These are phyloP conservation scores for Microhierax caerulescens DNA, from an alignment of 2,797 vertebrate species.

Conservation along the genomic window DNA sequence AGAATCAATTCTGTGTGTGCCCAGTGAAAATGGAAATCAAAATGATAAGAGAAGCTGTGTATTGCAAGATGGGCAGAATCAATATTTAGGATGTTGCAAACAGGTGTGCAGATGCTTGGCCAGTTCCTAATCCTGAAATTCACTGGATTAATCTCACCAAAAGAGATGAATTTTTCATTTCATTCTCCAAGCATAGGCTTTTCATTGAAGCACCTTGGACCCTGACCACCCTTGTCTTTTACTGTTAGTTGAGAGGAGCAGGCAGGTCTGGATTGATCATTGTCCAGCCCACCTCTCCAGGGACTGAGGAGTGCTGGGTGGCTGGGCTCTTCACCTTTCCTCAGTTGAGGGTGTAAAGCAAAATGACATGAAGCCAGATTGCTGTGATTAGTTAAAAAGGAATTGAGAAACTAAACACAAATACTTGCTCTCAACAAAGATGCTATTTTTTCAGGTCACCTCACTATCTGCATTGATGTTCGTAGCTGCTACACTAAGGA, in stretches of 20 bases:
- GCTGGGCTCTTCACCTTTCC: neutral
- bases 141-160: neutral
- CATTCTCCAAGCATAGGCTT: neutral
- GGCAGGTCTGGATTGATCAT: neutral
- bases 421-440: neutral
- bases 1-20: neutral
- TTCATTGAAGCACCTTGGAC: neutral
- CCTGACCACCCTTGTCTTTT: neutral
- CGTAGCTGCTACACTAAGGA: neutral
- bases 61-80: accelerated
- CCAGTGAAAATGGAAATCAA: neutral
- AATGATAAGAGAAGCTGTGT: neutral
- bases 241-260: neutral
- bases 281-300: too few species aligned
- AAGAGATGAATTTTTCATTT: neutral
- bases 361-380: neutral
- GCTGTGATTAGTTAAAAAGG: neutral
- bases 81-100: neutral
- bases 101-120: neutral
- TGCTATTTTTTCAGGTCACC: neutral
- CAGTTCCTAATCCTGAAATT: neutral
- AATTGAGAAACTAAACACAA: neutral
- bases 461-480: neutral
- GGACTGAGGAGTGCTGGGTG: neutral
- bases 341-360: neutral